Conservation (phyloP, 2,797 vertebrate species). For the Iguana delicatissima region DNA sequence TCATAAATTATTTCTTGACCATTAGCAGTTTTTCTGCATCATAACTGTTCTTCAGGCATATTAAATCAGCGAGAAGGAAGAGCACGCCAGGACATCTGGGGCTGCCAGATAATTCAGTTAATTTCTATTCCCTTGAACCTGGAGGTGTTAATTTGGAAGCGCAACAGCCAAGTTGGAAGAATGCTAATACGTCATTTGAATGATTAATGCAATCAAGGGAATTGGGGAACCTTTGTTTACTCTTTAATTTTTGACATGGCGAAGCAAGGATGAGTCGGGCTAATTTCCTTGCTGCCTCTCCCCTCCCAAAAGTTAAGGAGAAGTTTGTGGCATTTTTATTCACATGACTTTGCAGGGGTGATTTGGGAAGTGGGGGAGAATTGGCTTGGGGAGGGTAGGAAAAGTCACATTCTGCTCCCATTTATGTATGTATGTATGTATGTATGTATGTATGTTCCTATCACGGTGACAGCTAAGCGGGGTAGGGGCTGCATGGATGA, state of each 20-base stretch:
- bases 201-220: conserved; percentile 94
- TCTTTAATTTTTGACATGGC: conserved; percentile 90
- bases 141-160: conserved; percentile 96
- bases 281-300: conserved; percentile 76
- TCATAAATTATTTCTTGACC: conserved; percentile 91
- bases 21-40: conserved; percentile 88
- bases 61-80: conserved; percentile 87
- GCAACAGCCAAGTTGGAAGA: conserved; percentile 92
- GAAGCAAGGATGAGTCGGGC: conserved; percentile 80
- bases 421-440: conserved; percentile 25
- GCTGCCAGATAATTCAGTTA: conserved; percentile 95
- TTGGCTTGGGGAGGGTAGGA: conserved; percentile 61
- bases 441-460: conserved; percentile 50
- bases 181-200: conserved; percentile 96
- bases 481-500: conserved; percentile 62
- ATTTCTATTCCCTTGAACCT: conserved; percentile 96
- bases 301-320: conserved; percentile 79
- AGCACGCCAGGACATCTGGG: conserved; percentile 91
- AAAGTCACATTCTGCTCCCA: conserved; percentile 27
- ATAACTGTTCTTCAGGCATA: conserved; percentile 88
- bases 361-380: conserved; percentile 48
- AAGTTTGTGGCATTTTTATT: conserved; percentile 79
- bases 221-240: conserved; percentile 92
- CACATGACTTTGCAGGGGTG: conserved; percentile 48
- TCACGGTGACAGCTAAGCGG: conserved; percentile 62